Evolutionary conservation across 2,888 invertebrate genomes (phyloP).

Genomic region (Thalpophila matura): DNA sequence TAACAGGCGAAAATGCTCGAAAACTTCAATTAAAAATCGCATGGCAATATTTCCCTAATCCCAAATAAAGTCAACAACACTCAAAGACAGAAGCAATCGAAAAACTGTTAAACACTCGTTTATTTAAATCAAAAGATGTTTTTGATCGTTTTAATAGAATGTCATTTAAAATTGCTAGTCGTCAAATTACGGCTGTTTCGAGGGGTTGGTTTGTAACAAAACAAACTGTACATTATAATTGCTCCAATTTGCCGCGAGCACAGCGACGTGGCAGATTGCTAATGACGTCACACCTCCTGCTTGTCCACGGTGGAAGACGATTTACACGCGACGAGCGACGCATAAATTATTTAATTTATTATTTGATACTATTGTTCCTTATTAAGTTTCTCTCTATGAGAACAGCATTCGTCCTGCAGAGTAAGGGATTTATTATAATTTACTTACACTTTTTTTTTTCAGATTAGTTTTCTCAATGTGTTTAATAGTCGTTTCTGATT

Average conservation of each 20-base stretch:
- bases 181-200: conserved; percentile 51
- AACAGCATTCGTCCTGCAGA: neutral
- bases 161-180: conserved; percentile 51
- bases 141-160: conserved; percentile 61
- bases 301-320: conserved; percentile 57
- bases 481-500: conserved; percentile 20
- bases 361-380: too few species aligned
- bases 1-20: neutral
- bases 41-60: conserved; percentile 1
- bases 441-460: too few species aligned
- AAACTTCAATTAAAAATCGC: neutral
- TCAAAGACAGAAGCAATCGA: conserved; percentile 32
- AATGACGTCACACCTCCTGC: conserved; percentile 82
- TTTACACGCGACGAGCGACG: conserved; percentile 57
- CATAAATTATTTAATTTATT: neutral
- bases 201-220: conserved; percentile 71
- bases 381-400: neutral
- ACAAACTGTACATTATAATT: conserved; percentile 81
- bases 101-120: conserved; percentile 49
- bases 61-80: conserved; percentile 17
- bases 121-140: conserved; percentile 61
- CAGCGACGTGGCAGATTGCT: conserved; percentile 77
- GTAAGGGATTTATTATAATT: too few species aligned
- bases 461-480: neutral
- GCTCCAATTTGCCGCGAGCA: conserved; percentile 83